phyloP scores from a whole-genome alignment of 1,140 invertebrate species.

The Harlomillsia oculata region DNA sequence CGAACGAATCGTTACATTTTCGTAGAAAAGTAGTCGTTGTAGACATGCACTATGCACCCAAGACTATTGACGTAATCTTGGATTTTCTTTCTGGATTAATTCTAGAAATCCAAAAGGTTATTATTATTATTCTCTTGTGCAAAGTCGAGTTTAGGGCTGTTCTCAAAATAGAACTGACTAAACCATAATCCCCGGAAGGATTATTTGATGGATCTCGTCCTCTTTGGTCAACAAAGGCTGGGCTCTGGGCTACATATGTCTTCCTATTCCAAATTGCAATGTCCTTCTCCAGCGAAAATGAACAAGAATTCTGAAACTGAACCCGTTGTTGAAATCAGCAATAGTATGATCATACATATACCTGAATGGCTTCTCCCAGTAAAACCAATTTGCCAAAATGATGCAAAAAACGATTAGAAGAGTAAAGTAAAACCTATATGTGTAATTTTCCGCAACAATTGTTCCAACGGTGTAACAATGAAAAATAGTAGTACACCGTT shows the following conservation, averaged over 20 bases:
- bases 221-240: conserved; percentile 64
- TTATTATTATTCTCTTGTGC: conserved; percentile 15
- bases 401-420: conserved; percentile 47
- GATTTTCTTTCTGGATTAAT: too few species aligned
- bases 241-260: conserved; percentile 54
- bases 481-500: conserved; percentile 61
- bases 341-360: too few species aligned
- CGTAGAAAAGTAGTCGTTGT: too few species aligned
- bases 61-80: too few species aligned
- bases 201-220: conserved; percentile 58
- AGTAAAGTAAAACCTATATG: conserved; percentile 69
- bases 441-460: conserved; percentile 63
- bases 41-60: too few species aligned
- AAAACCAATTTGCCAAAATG: conserved; percentile 59
- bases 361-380: conserved; percentile 63
- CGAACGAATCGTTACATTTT: too few species aligned
- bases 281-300: conserved; percentile 63
- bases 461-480: conserved; percentile 67
- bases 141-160: conserved; percentile 48
- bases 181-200: conserved; percentile 76
- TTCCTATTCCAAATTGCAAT: conserved; percentile 84
- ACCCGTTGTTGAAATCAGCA: too few species aligned
- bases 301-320: background rate
- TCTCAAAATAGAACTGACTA: conserved; percentile 72
- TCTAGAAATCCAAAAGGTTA: too few species aligned